A percentile compares a stretch with the other conserved stretches of the same genome.
Evolutionary conservation across 1,140 invertebrate species (phyloP).

Genomic region (Frieseomelitta varia): DNA sequence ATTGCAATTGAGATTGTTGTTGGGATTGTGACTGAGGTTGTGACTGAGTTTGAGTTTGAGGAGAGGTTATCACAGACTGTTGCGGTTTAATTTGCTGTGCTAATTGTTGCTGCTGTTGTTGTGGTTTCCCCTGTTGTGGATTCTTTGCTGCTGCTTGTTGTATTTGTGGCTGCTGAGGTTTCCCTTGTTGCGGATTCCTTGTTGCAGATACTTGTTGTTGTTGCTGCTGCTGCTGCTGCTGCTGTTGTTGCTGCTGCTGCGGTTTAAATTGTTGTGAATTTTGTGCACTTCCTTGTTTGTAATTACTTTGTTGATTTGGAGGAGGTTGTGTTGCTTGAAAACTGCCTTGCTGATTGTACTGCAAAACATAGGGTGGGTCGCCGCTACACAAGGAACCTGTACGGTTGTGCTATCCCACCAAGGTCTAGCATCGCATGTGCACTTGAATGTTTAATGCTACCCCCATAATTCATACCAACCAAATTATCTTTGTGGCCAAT

Average conservation of each 20-base stretch:
- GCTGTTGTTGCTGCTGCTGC: conserved; percentile 48
- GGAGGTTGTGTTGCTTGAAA: conserved; percentile 69
- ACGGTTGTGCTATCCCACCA: conserved; percentile 82
- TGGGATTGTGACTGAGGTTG: conserved; percentile 35
- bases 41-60: conserved; percentile 40
- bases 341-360: conserved; percentile 77
- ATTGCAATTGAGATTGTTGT: conserved; percentile 35
- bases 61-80: conserved; percentile 6
- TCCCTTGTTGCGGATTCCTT: conserved; percentile 40
- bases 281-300: conserved; percentile 67
- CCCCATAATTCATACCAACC: conserved; percentile 76
- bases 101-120: conserved; percentile 50
- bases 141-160: conserved; percentile 54
- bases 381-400: conserved; percentile 82
- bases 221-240: conserved; percentile 32
- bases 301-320: conserved; percentile 68
- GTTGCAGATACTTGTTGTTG: conserved; percentile 41
- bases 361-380: conserved; percentile 81
- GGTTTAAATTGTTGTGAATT: conserved; percentile 57
- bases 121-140: conserved; percentile 46
- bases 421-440: conserved; percentile 79
- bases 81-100: conserved; percentile 45
- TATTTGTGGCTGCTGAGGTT: conserved; percentile 45
- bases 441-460: conserved; percentile 75
- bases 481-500: conserved; percentile 68